Conservation (phyloP, 2,888 invertebrate species). For the Pandemis corylana region DNA sequence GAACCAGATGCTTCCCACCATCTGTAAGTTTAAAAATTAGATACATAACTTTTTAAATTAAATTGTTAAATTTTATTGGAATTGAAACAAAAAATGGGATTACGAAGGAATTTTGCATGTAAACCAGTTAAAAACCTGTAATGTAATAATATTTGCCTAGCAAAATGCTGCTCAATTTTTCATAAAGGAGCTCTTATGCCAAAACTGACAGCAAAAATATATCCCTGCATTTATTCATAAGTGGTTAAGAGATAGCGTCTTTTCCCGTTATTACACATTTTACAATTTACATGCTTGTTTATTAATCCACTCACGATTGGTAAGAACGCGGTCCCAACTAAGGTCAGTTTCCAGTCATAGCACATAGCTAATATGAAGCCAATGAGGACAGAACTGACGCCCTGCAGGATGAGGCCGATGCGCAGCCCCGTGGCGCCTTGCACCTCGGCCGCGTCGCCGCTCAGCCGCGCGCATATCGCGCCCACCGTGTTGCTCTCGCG, state of each 20-base stretch:
- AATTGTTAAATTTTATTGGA: too few species aligned
- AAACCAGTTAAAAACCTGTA: too few species aligned
- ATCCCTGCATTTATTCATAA: too few species aligned
- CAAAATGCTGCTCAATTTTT: too few species aligned
- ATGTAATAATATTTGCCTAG: too few species aligned
- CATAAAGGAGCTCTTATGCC: too few species aligned
- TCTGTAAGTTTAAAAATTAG: slow-evolving; percentile 35
- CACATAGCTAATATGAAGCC: slow-evolving; percentile 69
- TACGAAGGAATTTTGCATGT: background rate
- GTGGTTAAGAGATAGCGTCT: too few species aligned
- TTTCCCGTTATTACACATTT: too few species aligned
- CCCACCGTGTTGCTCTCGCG: slow-evolving; percentile 77
- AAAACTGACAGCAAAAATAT: too few species aligned
- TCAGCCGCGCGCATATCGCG: slow-evolving; percentile 77
- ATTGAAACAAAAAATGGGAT: background rate
- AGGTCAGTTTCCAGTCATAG: slow-evolving; percentile 77
- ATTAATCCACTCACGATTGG: slow-evolving; percentile 64
- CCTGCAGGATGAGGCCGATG: slow-evolving; percentile 75
- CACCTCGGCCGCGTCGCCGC: slow-evolving; percentile 80
- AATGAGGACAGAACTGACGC: slow-evolving; percentile 71
- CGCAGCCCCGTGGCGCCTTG: slow-evolving; percentile 80
- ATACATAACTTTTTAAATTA: background rate
- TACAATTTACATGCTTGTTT: too few species aligned
- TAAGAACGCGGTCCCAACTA: slow-evolving; percentile 73
- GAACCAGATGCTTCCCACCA: slow-evolving; percentile 71